Conservation (phyloP, 1,140 invertebrate species). For the Epicauta chinensis region DNA sequence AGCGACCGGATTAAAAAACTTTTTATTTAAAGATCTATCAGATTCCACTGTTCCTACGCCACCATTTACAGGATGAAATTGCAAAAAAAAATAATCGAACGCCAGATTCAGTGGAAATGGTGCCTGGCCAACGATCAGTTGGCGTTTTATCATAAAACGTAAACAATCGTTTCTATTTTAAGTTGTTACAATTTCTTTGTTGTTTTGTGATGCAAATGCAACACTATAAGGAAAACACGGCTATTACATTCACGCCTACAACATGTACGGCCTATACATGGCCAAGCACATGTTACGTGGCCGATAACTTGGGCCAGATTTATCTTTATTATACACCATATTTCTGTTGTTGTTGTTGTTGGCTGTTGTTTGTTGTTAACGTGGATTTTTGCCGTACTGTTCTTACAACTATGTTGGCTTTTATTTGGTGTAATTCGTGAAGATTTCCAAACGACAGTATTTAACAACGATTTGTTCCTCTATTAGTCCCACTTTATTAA, state of each 20-base stretch:
- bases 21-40: conserved; percentile 22
- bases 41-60: conserved; percentile 20
- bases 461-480: conserved; percentile 24
- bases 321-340: conserved; percentile 8
- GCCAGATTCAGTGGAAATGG: not conserved
- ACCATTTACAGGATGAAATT: no score
- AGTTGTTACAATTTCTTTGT: not conserved
- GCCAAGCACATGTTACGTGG: conserved; percentile 5
- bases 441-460: conserved; percentile 13
- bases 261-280: not conserved
- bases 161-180: no score
- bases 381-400: no score
- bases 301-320: not conserved
- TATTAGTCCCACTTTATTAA: conserved; percentile 8
- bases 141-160: no score
- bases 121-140: no score
- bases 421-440: no score
- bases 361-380: not conserved
- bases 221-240: conserved; percentile 16
- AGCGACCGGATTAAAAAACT: conserved; percentile 23
- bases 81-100: not conserved
- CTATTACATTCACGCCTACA: conserved; percentile 18
- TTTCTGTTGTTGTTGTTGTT: not conserved
- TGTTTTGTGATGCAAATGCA: conserved; percentile 18
- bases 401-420: no score